Evolutionary conservation across 2,797 vertebrate genomes (phyloP), one percentile per base, ranked within the genome.

Genomic region (Cyclura pinguis): DNA sequence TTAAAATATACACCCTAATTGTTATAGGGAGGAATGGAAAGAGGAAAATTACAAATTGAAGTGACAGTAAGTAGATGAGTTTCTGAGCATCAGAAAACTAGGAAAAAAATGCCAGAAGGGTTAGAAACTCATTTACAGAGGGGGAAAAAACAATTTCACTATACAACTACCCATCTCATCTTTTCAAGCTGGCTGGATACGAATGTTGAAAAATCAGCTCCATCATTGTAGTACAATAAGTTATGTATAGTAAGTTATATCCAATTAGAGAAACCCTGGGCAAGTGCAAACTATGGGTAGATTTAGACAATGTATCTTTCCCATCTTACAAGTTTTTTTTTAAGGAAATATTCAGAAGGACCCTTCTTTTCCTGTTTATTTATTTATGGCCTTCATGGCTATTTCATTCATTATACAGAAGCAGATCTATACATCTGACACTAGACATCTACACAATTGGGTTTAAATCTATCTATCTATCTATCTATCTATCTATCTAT

Each of bases 1-100:
- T 93, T 89, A 85, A 92, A 80, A 88, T 72, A 52, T 0, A 4
- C 67, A 0, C 82, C 22, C 87, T 92, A 90, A 93, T 93, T 88
- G 42, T 85, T 84, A 47, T n/a, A 80, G 47, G 32, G 27, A 91
- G 4, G 47, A 52, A 35, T 22, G 52, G 59, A 77, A 78, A 55
- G 10, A 0, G 76, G 14, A n/a, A 62, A 35, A 9, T 10, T 81
- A 38, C 0, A 94, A 94, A 90, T 87, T 22, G 89, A 94, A 94
- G 86, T 18, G 88, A 13, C 5, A 84, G 32, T 8, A 92, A 84
- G 86, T 32, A 94, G 94, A 86, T 72, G 91, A 20, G 80, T 91
- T 93, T 89, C 84, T 24, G 89, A 81, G 3, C 22, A 88, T 86
- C 32, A 92, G 91, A 80, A 10, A 92, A 67, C 0, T 27, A 22